Base-by-base conservation (phyloP, 2,797 vertebrate genomes). In the Acestrorhynchus altus region DNA sequence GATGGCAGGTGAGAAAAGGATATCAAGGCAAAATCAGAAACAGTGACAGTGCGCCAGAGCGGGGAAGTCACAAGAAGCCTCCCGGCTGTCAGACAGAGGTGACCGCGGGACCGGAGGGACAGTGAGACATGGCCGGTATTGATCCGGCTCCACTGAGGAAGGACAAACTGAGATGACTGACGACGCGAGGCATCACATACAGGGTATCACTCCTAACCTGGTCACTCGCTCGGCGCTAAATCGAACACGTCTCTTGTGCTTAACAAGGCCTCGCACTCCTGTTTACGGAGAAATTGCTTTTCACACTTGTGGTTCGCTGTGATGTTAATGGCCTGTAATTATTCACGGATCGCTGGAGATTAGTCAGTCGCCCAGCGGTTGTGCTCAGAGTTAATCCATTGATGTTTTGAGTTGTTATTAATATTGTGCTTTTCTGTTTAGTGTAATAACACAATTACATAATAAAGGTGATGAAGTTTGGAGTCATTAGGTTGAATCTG, bases 11-110 rank as follows among this genome's bases (percentile, higher is more conserved):
- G 54, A 49, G 57, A 71, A 84, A 80, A 63, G 0, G 22, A 73
- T 68, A 24, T 56, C 0, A 11, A 79, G 86, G 80, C 81, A 85
- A 89, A 87, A 90, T 85, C 49, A 47, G 28, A 16, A 49, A 71
- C 88, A 91, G 89, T 92, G 90, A 90, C 87, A 82, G 82, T 11
- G 11, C 80, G 85, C 89, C 89, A 89, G 88, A 86, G 86, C 77
- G 68, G 51, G 63, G 75, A 88, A 86, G 89, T 89, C 79, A 81
- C 87, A 88, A 81, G 74, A 61, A 42, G 47, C 87, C 82, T 76
- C 76, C 79, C 87, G 88, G 89, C 89, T 85, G 83, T 88, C 83
- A 80, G 79, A 8, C 59, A 57, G 81, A 60, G 24, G 76, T 81
- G 77, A 78, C 68, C 70, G 44, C 22, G 0, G 46, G 75, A 73